Evolutionary conservation across 2,888 invertebrate species (phyloP), one percentile per base, ranked within the genome.

Genomic region (Caenorhabditis zanzibari): DNA sequence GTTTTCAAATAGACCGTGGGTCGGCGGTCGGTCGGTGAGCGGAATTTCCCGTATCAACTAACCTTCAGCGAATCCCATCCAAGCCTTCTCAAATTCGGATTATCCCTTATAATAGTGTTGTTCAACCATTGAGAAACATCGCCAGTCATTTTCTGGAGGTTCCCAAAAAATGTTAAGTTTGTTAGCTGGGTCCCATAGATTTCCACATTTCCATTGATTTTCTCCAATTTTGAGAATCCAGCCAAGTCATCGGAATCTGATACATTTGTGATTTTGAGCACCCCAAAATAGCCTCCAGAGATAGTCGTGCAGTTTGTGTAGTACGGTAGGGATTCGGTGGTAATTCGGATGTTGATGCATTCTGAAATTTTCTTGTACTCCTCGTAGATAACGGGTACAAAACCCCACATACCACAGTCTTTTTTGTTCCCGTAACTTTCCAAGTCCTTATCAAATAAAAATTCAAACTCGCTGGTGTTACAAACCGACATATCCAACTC

Each of bases 61-160:
- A 68, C 68, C 54, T 32, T 68, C 54, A 68, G 24, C 0, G 52
- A 63, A 26, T 44, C 44, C 63, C 22, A 63, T 2, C 63, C 63
- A 7, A 63, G 44, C 1, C 44, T 0, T 7, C 16, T 63, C 63
- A 63, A 44, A 24, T 63, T 63, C 14, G 63, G 44, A 44, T 44
- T 63, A 14, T 41, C 14, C 1, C n/a, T 5, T 4, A 63, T 44
- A 16, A 14, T 10, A 9, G 22, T 44, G 2, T 16, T 38, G 22
- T 41, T 24, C 6, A 7, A 0, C 5, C 22, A 16, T n/a, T 26
- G 7, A 16, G 26, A 12, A 6, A 24, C 0, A 0, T 26, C 44
- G 14, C 41, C 35, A 24, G 16, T 2, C 2, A 10, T 12, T 0
- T 7, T 26, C 24, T 26, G 41, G 4, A 63, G 22, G 6, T 44